Percentiles rank a stretch among this genome's conserved stretches.
Conservation (phyloP, 2,888 invertebrate species). For the Osmoderma eremita region DNA sequence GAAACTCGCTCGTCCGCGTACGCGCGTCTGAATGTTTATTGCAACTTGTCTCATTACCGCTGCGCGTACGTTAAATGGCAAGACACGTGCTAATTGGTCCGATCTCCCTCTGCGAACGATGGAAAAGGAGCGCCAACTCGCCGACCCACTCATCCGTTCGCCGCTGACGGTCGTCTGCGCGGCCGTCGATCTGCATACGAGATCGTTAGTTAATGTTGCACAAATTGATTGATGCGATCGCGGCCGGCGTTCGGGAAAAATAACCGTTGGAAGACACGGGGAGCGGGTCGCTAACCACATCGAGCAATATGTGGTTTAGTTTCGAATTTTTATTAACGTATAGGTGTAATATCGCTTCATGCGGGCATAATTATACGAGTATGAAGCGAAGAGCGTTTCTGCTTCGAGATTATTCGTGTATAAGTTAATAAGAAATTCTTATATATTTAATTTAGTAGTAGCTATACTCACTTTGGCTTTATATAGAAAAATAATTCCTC, state of each 20-base stretch:
- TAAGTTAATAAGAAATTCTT: too few relatives aligned
- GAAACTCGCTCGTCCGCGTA: background rate
- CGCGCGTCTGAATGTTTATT: slow-evolving; percentile 23
- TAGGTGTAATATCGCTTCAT: too few relatives aligned
- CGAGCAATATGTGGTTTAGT: background rate
- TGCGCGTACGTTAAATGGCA: slow-evolving; percentile 36
- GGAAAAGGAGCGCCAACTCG: background rate
- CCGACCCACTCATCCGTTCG: slow-evolving; percentile 1
- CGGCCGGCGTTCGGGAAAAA: background rate
- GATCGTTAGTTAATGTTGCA: slow-evolving; percentile 26
- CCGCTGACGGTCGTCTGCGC: background rate
- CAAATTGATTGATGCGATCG: slow-evolving; percentile 22
- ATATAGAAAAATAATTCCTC: too few relatives aligned
- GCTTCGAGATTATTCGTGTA: too few relatives aligned
- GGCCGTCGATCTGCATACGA: slow-evolving; percentile 28
- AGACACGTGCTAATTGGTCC: slow-evolving; percentile 41
- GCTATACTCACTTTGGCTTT: too few relatives aligned
- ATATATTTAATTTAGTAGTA: too few relatives aligned
- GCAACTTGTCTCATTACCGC: slow-evolving; percentile 40
- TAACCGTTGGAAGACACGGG: background rate
- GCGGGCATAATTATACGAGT: too few relatives aligned
- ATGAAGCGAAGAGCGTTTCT: too few relatives aligned
- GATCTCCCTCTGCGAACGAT: slow-evolving; percentile 35
- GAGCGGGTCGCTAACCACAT: background rate
- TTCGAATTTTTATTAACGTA: too few relatives aligned